Base-by-base conservation (phyloP, 2,113 vertebrate species). In the Myotis brandtii region DNA sequence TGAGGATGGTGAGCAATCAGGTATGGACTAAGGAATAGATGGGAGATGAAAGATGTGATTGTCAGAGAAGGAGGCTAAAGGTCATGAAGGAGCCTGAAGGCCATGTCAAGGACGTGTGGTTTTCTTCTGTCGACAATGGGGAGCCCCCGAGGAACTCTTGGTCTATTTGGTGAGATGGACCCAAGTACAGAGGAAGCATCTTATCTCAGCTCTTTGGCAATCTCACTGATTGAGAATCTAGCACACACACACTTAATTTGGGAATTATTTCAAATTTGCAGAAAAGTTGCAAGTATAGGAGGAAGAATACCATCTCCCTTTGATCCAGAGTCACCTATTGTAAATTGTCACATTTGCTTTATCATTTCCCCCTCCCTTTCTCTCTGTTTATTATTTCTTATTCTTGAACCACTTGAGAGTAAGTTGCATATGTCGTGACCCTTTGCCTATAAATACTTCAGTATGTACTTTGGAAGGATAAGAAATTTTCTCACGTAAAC, bases 381-480 rank as follows among this genome's bases (percentile, higher is more conserved):
- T 46, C 30, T 34, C 6, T 37, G 21, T 80, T 8, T 52, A 32
- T 82, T 70, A 25, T 30, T 92, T 21, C 9, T 80, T 76, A 87
- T 66, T 84, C 13, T 17, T 17, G 18, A 73, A 34, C n/a, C 27
- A 48, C 11, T 34, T 64, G 27, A 43, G n/a, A 83, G 34, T 16
- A 37, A 70, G 37, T n/a, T 23, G 70, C 5, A 6, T 16, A n/a
- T 32, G 23, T n/a, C 0, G 0, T 12, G 2, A 40, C 62, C 10
- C 30, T 67, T 82, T 37, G 9, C 21, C 59, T 89, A 25, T 32
- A 67, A 89, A 43, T 32, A 76, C n/a, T n/a, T 69, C 27, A 40
- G 43, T 18, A n/a, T n/a, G 0, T 37, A 52, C 37, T 79, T 87
- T 80, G 72, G 40, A 37, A 80, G 18, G 69, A 34, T 12, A 80